These are phyloP conservation scores for Drosophila littoralis DNA, from an alignment of 1,140 invertebrate genomes.

Conservation along the genomic window DNA sequence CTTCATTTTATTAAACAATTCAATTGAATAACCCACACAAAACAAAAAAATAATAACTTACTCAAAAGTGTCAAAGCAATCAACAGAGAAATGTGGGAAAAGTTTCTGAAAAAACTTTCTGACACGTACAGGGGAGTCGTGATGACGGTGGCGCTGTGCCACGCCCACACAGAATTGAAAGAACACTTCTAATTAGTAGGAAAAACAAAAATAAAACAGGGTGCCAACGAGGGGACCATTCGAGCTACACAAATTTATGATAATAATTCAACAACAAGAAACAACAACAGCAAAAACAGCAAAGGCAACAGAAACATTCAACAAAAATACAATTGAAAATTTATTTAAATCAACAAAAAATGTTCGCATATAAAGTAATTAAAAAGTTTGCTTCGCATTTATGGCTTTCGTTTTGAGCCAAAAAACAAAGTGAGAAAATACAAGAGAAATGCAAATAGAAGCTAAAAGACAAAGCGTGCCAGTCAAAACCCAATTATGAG, in stretches of 20 bases:
- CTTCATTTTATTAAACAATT: slow-evolving; percentile 69
- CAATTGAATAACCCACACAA: slow-evolving; percentile 54
- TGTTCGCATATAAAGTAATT: slow-evolving; percentile 75
- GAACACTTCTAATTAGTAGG: slow-evolving; percentile 73
- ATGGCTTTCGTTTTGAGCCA: slow-evolving; percentile 55
- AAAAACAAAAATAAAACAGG: slow-evolving; percentile 32
- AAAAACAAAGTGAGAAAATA: slow-evolving; percentile 7
- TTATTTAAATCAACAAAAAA: slow-evolving; percentile 74
- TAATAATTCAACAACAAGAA: slow-evolving; percentile 65
- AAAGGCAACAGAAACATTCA: slow-evolving; percentile 8
- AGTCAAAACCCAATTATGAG: slow-evolving; percentile 65
- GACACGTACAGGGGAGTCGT: slow-evolving; percentile 56
- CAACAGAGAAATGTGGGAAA: slow-evolving; percentile 62
- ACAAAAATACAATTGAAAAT: slow-evolving; percentile 42
- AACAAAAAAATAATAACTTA: slow-evolving; percentile 46
- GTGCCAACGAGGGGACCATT: slow-evolving; percentile 7
- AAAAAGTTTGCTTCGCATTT: slow-evolving; percentile 77
- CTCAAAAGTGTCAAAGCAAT: slow-evolving; percentile 79
- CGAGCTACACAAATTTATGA: slow-evolving; percentile 66
- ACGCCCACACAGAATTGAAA: slow-evolving; percentile 48
- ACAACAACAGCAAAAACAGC: slow-evolving; percentile 21
- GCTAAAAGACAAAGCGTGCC: slow-evolving; percentile 41
- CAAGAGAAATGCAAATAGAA: slow-evolving; percentile 27
- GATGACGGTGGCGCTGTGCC: slow-evolving; percentile 24
- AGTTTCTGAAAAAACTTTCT: slow-evolving; percentile 64